Conservation (phyloP, 2,888 invertebrate genomes). For the Petrophora chlorosata region DNA sequence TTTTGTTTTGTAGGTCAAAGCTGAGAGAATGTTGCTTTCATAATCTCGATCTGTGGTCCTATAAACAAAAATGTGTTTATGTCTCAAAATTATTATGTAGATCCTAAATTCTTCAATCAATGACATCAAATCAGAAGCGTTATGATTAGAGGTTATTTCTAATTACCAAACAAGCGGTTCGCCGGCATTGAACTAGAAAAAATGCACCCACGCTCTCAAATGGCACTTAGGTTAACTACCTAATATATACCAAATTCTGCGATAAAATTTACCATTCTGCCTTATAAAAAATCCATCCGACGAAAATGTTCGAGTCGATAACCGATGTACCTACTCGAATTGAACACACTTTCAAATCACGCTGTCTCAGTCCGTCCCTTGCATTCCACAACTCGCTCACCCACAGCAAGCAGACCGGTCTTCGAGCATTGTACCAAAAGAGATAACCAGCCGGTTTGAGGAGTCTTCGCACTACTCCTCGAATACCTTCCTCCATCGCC, state of each 20-base stretch:
- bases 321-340: slow-evolving; percentile 50
- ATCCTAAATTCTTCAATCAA: slow-evolving; percentile 52
- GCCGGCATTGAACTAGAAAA: slow-evolving; percentile 44
- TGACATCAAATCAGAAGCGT: slow-evolving; percentile 54
- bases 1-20: too few relatives aligned
- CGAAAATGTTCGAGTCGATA: slow-evolving; percentile 59
- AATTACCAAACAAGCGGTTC: slow-evolving; percentile 61
- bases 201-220: slow-evolving; percentile 46
- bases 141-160: slow-evolving; percentile 65
- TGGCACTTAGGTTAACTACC: slow-evolving; percentile 18
- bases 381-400: slow-evolving; percentile 82
- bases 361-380: slow-evolving; percentile 70
- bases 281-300: slow-evolving; percentile 41
- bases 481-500: slow-evolving; percentile 46
- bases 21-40: too few relatives aligned
- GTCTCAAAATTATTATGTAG: too few relatives aligned
- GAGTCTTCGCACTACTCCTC: slow-evolving; percentile 51
- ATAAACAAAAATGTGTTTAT: too few relatives aligned
- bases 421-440: slow-evolving; percentile 75
- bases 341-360: slow-evolving; percentile 77
- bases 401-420: slow-evolving; percentile 80
- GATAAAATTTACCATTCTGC: slow-evolving; percentile 33
- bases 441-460: slow-evolving; percentile 60
- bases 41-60: too few relatives aligned
- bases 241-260: slow-evolving; percentile 12